phyloP scores from a whole-genome alignment of 2,888 invertebrate genomes.

The Caenorhabditis macrosperma region DNA sequence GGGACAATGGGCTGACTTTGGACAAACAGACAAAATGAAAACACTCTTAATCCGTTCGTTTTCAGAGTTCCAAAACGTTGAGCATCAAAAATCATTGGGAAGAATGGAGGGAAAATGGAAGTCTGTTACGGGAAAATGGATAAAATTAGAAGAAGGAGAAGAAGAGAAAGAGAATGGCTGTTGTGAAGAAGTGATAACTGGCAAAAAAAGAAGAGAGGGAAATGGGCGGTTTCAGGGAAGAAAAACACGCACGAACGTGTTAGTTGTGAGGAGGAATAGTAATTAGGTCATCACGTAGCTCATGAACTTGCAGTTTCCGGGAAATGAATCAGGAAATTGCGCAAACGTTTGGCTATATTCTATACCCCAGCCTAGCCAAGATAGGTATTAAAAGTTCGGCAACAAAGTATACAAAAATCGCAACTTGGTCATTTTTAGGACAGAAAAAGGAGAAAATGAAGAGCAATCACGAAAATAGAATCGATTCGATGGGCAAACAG shows the following conservation, averaged over 20 bases:
- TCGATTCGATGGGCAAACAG: constrained; percentile 16
- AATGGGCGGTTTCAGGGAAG: neutral
- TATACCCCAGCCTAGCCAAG: no score
- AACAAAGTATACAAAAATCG: neutral
- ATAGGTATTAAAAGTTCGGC: no score
- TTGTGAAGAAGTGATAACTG: neutral
- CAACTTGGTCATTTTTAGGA: neutral
- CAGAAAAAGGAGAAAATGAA: neutral
- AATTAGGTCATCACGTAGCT: neutral
- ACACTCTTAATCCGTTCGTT: neutral
- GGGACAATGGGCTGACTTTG: neutral
- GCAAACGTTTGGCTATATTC: no score
- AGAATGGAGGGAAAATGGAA: neutral
- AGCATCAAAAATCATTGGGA: neutral
- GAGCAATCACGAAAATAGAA: constrained; percentile 10
- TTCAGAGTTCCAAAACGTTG: neutral
- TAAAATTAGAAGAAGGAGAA: neutral
- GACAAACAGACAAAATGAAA: neutral
- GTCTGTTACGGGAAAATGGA: no score
- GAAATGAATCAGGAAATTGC: neutral
- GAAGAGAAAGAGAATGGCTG: neutral
- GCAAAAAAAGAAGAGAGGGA: neutral
- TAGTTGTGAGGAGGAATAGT: neutral
- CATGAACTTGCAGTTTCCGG: neutral
- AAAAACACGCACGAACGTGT: neutral